A percentile compares a stretch with the other conserved stretches of the same genome.
phyloP scores from a whole-genome alignment of 2,113 vertebrate species.

The Pelecanoides urinatrix region DNA sequence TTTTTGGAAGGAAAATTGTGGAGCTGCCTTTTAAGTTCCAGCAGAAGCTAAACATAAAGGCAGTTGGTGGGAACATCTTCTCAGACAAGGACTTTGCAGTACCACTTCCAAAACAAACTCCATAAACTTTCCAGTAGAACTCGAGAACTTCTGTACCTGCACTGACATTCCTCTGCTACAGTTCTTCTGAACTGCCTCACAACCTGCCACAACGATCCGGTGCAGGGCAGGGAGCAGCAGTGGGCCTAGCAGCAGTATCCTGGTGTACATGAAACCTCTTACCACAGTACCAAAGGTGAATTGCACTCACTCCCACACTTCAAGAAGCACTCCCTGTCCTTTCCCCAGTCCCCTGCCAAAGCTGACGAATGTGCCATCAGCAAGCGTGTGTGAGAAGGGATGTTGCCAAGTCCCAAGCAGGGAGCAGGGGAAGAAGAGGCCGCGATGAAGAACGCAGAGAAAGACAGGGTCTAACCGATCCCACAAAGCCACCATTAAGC shows the following conservation, averaged over 20 bases:
- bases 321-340: not conserved
- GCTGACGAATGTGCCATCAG: accelerated
- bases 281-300: not conserved
- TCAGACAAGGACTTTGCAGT: not conserved
- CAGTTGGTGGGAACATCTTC: not conserved
- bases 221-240: not conserved
- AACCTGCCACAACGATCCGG: accelerated
- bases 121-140: not conserved
- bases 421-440: not conserved
- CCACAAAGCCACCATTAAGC: not conserved
- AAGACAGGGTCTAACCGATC: not conserved
- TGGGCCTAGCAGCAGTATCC: not conserved
- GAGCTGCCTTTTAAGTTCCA: not conserved
- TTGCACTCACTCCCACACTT: accelerated
- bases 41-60: not conserved
- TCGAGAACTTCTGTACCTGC: not conserved
- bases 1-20: not conserved
- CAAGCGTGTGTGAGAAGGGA: not conserved
- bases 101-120: not conserved
- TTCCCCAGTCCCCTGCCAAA: not conserved
- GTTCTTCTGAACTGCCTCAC: not conserved
- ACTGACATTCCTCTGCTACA: accelerated
- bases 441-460: accelerated
- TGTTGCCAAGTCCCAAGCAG: not conserved
- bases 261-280: accelerated